Evolutionary conservation across 2,888 invertebrate species (phyloP), one percentile per base, ranked within the genome.

Genomic region (Cheiracanthium punctorium): DNA sequence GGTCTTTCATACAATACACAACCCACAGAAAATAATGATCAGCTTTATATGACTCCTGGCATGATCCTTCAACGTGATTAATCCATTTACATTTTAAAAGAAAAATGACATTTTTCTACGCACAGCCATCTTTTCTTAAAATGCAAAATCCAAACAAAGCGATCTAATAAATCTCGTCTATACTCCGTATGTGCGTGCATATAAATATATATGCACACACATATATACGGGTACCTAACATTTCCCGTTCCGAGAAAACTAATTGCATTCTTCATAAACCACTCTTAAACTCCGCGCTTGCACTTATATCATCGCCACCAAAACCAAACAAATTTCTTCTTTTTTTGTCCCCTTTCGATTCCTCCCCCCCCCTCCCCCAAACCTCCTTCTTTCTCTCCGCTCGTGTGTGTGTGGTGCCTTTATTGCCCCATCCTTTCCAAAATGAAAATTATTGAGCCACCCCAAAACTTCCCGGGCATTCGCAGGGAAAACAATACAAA

Each of bases 221-320:
- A n/a, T n/a, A n/a, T n/a, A n/a, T n/a, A n/a, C n/a, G n/a, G n/a
- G n/a, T 65, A 70, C 52, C 80, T 72, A 64, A 32, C 73, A 48
- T 33, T 30, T 52, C 80, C 70, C 33, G 64, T 64, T 70, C 52
- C 41, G 24, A 24, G 41, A 79, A 74, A 82, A 85, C 77, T 85
- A 85, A 85, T 85, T 79, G 84, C 84, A 79, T 85, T 85, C 84
- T 85, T 85, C 79, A 85, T 85, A 85, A 79, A 85, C 84, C 67
- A 85, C 70, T 85, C 79, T 74, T 85, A 79, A 84, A 84, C 84
- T 84, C 79, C 77, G 32, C 28, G 64, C 29, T 29, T 43, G 32
- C 82, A 75, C 41, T 82, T 82, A 82, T 75, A 69, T 82, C 75
- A 82, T 75, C 82, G 75, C 80, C 43, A 67, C 76, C 72, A 76